Evolutionary conservation across 2,797 vertebrate genomes (phyloP).

Genomic region (Tadarida brasiliensis): DNA sequence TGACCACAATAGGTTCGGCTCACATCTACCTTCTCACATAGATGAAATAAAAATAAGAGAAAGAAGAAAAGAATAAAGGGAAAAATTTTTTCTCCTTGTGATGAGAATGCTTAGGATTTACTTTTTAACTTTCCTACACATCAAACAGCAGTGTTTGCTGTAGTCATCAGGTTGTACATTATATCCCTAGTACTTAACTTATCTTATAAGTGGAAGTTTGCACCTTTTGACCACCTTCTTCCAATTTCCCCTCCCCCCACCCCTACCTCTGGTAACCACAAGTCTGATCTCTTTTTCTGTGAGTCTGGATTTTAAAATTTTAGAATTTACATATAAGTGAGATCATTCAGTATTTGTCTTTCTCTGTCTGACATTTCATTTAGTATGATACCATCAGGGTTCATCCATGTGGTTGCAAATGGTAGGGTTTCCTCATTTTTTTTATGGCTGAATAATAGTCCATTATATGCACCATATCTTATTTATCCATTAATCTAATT

Average conservation of each 20-base stretch:
- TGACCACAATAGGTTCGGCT: not conserved
- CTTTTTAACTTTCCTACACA: not conserved
- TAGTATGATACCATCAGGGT: not conserved
- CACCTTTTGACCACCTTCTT: not conserved
- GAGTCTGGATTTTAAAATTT: not conserved
- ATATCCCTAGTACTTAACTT: not conserved
- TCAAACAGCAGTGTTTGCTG: not conserved
- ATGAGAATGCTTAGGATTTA: not conserved
- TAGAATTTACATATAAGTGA: not conserved
- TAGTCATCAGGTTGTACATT: not conserved
- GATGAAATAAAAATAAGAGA: not conserved
- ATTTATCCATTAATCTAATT: not conserved
- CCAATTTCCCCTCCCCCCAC: not conserved
- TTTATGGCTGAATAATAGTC: not conserved
- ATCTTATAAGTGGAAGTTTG: not conserved
- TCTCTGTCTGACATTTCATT: not conserved
- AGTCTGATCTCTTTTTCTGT: not conserved
- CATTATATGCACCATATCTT: not conserved
- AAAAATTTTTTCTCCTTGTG: not conserved
- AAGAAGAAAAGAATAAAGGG: not conserved
- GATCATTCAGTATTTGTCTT: not conserved
- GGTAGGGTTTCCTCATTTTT: not conserved
- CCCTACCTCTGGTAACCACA: not conserved
- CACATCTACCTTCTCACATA: not conserved
- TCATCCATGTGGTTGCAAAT: not conserved